phyloP scores from a whole-genome alignment of 2,797 vertebrate species.

The Semaprochilodus insignis region DNA sequence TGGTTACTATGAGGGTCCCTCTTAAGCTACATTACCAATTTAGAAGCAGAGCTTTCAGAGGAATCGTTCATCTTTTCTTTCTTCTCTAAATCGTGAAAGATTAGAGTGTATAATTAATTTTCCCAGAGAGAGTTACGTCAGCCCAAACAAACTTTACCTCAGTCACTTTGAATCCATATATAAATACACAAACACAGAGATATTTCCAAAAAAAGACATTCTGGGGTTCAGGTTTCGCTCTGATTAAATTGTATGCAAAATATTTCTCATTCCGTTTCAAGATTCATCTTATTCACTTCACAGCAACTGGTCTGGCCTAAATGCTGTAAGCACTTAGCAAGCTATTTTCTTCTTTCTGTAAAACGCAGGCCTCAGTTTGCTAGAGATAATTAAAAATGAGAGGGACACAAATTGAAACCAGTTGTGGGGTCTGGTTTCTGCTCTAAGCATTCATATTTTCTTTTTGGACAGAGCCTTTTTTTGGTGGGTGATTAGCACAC shows the following conservation, averaged over 20 bases:
- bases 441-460: conserved; percentile 18
- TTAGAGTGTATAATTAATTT: conserved; percentile 3
- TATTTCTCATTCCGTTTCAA: neutral
- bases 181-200: neutral
- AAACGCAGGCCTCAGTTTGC: conserved; percentile 8
- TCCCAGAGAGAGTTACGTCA: neutral
- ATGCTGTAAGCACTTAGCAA: conserved; percentile 2
- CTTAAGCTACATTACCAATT: neutral
- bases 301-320: neutral
- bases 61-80: neutral
- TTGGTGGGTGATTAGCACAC: neutral
- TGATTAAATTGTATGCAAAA: conserved; percentile 15
- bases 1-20: neutral
- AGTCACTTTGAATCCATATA: neutral
- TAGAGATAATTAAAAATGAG: conserved; percentile 42
- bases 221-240: neutral
- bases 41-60: neutral
- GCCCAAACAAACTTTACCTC: conserved; percentile 12
- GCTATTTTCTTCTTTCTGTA: neutral
- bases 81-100: conserved; percentile 4
- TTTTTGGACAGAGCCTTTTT: neutral
- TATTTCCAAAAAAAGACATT: neutral
- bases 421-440: conserved; percentile 24
- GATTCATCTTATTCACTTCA: conserved; percentile 6
- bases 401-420: conserved; percentile 41